A percentile compares a stretch with the other conserved stretches of the same genome.
phyloP scores from a whole-genome alignment of 2,113 vertebrate genomes.

The Cephalopterus ornatus region DNA sequence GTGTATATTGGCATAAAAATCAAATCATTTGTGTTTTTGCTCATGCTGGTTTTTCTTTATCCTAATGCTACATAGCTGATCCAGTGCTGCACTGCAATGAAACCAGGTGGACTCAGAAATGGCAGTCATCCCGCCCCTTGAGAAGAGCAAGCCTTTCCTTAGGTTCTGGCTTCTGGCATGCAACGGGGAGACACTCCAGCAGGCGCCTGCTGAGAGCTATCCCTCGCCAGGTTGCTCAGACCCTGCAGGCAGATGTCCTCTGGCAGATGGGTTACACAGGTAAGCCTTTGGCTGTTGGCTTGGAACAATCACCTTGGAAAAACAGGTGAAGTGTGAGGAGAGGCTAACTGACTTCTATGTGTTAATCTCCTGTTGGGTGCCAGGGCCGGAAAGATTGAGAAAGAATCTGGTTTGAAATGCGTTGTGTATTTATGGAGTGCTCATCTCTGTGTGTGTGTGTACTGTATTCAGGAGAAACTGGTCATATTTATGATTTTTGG shows the following conservation, averaged over 20 bases:
- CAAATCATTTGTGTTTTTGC: background rate
- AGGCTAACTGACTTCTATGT: background rate
- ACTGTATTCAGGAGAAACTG: background rate
- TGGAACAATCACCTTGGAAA: background rate
- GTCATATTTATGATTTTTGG: background rate
- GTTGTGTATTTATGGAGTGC: fast-evolving
- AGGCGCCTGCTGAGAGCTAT: slow-evolving; percentile 92
- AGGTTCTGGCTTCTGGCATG: slow-evolving; percentile 95
- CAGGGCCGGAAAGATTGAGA: background rate
- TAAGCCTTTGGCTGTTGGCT: slow-evolving; percentile 42
- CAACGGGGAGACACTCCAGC: slow-evolving; percentile 94
- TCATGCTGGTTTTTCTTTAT: background rate
- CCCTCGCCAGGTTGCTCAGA: slow-evolving; percentile 95
- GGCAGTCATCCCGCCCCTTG: slow-evolving; percentile 93
- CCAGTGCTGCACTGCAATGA: slow-evolving; percentile 80
- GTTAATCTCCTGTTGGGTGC: background rate
- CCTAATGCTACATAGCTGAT: slow-evolving; percentile 61
- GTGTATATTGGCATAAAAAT: background rate
- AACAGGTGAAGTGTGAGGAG: background rate
- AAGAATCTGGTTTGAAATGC: background rate
- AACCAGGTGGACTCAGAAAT: slow-evolving; percentile 89
- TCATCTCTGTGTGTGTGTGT: background rate
- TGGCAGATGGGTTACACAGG: slow-evolving; percentile 99
- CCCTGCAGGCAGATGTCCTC: slow-evolving; percentile 94
- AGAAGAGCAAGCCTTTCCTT: slow-evolving; percentile 90